Base-by-base conservation (phyloP, 1,140 invertebrate species). In the Geopemphigus sp. region DNA sequence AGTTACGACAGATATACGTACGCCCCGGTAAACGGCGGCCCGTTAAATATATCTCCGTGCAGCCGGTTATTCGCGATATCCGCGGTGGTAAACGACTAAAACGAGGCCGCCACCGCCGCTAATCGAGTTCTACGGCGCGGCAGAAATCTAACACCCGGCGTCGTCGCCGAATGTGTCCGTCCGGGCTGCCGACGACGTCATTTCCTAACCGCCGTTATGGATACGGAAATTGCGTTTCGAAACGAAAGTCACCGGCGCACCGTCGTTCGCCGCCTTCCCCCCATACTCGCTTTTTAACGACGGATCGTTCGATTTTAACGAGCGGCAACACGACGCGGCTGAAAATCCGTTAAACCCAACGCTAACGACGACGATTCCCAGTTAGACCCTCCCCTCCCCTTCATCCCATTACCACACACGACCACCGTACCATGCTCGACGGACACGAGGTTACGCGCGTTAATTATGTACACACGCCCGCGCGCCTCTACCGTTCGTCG, bases 221-320 rank as follows among this genome's bases (percentile, higher is more conserved):
- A 74, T 57, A 26, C 72, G 72, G 72, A 74, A 74, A 74, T 74
- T 74, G 72, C 50, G 72, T 74, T 74, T 22, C 54, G 54, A 56
- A n/a, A 74, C 32, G 54, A 56, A 74, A 57, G 72, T 39, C 54
- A 56, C 45, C 14, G 63, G 45, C 39, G 63, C 63, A 39, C n/a
- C n/a, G 32, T 39, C 8, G 32, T 39, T 39, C 19, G 32, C 32
- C n/a, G 32, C 39, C 64, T 11, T n/a, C 63, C 61, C 17, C 17
- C 57, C 8, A 15, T 6, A 15, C 66, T 22, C 39, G 5, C 24
- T 70, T 50, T 70, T 53, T 70, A 70, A 70, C 66, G 66, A 70
- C 24, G 47, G 66, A 70, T 70, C 24, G 45, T 70, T 70, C 47
- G 19, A 70, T 70, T 70, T 70, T 70, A 70, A 70, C 66, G 66